Evolutionary conservation across 2,888 invertebrate genomes (phyloP).

Genomic region (Temnothorax unifasciatus): DNA sequence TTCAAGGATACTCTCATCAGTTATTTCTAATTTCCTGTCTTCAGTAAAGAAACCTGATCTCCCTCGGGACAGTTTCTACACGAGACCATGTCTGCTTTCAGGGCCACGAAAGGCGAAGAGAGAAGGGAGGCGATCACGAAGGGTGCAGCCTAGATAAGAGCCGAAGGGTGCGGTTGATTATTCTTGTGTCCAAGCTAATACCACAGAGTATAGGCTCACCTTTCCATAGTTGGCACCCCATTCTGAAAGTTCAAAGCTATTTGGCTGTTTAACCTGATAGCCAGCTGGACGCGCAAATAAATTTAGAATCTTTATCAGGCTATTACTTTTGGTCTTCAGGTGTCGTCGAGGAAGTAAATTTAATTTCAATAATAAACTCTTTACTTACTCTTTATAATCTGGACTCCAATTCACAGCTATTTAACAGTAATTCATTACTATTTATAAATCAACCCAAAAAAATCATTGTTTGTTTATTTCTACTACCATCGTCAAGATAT

Average conservation of each 20-base stretch:
- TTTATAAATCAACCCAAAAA: not conserved
- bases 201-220: slow-evolving; percentile 56
- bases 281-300: not conserved
- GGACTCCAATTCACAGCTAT: not conserved
- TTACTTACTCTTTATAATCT: not conserved
- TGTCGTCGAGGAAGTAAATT: not conserved
- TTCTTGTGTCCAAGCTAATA: slow-evolving; percentile 53
- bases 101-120: slow-evolving; percentile 45
- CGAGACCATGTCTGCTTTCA: slow-evolving; percentile 61
- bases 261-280: slow-evolving; percentile 44
- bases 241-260: slow-evolving; percentile 64
- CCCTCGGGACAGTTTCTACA: slow-evolving; percentile 58
- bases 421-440: not conserved
- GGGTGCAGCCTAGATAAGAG: slow-evolving; percentile 83
- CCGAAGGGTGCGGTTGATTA: slow-evolving; percentile 80
- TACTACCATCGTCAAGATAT: not conserved
- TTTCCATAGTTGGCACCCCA: slow-evolving; percentile 57
- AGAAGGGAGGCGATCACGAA: slow-evolving; percentile 63
- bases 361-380: slow-evolving; percentile 2
- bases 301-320: slow-evolving; percentile 26
- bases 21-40: slow-evolving; percentile 60
- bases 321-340: not conserved
- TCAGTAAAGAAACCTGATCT: slow-evolving; percentile 55
- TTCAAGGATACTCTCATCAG: slow-evolving; percentile 49
- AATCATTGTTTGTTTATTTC: not conserved